Evolutionary conservation across 2,797 vertebrate genomes (phyloP), one percentile per base, ranked within the genome.

Genomic region (Chloroceryle amazona): DNA sequence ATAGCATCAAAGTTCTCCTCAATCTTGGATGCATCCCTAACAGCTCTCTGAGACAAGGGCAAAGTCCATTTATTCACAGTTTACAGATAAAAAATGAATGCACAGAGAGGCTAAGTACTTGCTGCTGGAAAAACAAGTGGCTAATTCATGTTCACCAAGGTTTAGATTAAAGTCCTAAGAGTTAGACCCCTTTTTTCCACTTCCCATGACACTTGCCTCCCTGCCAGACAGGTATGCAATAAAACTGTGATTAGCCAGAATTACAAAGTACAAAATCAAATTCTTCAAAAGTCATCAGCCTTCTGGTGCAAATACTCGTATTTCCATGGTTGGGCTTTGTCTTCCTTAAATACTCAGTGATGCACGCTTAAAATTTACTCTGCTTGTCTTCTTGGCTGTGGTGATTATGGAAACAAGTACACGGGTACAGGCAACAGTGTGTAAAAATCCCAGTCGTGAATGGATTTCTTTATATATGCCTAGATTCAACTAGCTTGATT

Each of bases 71-170:
- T 85, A 58, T 39, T 91, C 58, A 51, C 11, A 54, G 47, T 62
- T 92, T 78, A 92, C 10, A 92, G 57, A 55, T 14, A 28, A 63
- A 71, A 47, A 70, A 75, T 71, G 29, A 79, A 95, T 49, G 61
- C 42, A 58, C 7, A 83, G 54, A 63, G 57, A 81, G 31, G 14
- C 41, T 82, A 19, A 82, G 20, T 52, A 71, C 39, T 88, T 91
- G 54, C 52, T 94, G 57, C 44, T 90, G 81, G 86, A 49, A 79
- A 86, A 93, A 65, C 10, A 88, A 81, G 65, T 58, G 76, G 23
- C 55, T 63, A 83, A 55, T 60, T 71, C 41, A 42, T 1, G 0
- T 54, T 79, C 31, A n/a, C 21, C 71, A 81, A 54, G 19, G 55
- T 86, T 85, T 80, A 89, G 44, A 67, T 51, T 71, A 81, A 67